Base-by-base conservation (phyloP, 2,797 vertebrate genomes). In the Philypnodon macrostomus region DNA sequence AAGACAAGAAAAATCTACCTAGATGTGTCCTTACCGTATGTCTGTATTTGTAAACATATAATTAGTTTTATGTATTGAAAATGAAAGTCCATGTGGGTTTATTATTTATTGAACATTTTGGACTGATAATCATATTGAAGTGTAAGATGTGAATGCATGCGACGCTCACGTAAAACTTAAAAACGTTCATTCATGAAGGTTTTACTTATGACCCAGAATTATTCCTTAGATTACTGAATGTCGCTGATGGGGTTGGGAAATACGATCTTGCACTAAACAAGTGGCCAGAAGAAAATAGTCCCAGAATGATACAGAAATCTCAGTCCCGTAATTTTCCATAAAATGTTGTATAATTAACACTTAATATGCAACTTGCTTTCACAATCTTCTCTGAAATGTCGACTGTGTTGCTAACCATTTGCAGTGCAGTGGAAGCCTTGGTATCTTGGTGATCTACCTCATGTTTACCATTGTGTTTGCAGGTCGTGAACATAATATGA, bases 391-490 rank as follows among this genome's bases (percentile, higher is more conserved):
- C 88, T 86, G 85, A 86, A 87, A 84, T 67, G 56, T 81, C 84
- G 73, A 80, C 63, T 83, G 83, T 83, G 67, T 73, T 59, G n/a
- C n/a, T n/a, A n/a, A n/a, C n/a, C n/a, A n/a, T n/a, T n/a, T n/a
- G 63, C 71, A 63, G 76, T 73, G 68, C 67, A 32, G 53, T 55
- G 58, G 73, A 72, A 69, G 72, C 74, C 50, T 71, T 66, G 71
- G 92, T 90, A 85, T 91, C 90, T 88, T 89, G 88, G 89, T 89
- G 67, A 87, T 93, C 95, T 98, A 98, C 94, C 96, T 99, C 95
- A 93, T 87, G 80, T 90, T 91, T 91, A 73, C 75, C 64, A 53
- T 85, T 83, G 63, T 75, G 73, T 85, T 84, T 88, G 90, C 81
- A 63, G 86, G 86, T 83, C 88, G 90, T 93, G 87, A 89, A 88